Conservation (phyloP, 2,797 vertebrate species). For the Lacerta bilineata region DNA sequence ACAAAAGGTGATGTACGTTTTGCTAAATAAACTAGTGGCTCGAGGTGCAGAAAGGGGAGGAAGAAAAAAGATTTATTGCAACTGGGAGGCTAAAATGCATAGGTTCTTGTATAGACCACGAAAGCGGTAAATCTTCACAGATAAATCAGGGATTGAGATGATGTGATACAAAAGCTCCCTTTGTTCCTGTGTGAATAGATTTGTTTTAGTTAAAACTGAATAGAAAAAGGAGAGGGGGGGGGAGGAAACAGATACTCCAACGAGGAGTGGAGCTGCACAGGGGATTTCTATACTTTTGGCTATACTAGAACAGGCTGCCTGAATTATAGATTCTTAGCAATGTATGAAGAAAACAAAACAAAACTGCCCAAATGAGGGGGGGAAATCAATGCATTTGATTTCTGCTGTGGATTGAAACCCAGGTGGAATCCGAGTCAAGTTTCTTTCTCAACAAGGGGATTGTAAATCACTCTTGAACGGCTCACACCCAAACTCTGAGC, state of each 20-base stretch:
- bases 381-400: slow-evolving; percentile 55
- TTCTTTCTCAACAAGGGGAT: slow-evolving; percentile 44
- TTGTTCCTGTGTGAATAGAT: slow-evolving; percentile 69
- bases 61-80: slow-evolving; percentile 53
- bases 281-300: slow-evolving; percentile 56
- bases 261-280: slow-evolving; percentile 39
- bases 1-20: slow-evolving; percentile 44
- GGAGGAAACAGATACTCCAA: slow-evolving; percentile 42
- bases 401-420: slow-evolving; percentile 62
- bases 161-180: slow-evolving; percentile 72
- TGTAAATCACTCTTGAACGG: slow-evolving; percentile 47
- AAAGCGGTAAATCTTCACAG: slow-evolving; percentile 66
- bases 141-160: slow-evolving; percentile 59
- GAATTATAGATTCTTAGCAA: slow-evolving; percentile 52
- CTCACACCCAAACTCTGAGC: slow-evolving; percentile 53
- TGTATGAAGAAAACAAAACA: slow-evolving; percentile 30
- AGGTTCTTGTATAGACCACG: slow-evolving; percentile 62
- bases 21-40: slow-evolving; percentile 67
- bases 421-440: slow-evolving; percentile 50
- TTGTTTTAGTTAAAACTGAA: slow-evolving; percentile 73
- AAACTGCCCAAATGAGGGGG: slow-evolving; percentile 21
- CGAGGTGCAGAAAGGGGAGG: slow-evolving; percentile 25
- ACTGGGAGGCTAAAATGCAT: slow-evolving; percentile 63
- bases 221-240: slow-evolving; percentile 58
- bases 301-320: slow-evolving; percentile 40